phyloP scores from a whole-genome alignment of 1,140 invertebrate species.

The Armadillidium nasatum region DNA sequence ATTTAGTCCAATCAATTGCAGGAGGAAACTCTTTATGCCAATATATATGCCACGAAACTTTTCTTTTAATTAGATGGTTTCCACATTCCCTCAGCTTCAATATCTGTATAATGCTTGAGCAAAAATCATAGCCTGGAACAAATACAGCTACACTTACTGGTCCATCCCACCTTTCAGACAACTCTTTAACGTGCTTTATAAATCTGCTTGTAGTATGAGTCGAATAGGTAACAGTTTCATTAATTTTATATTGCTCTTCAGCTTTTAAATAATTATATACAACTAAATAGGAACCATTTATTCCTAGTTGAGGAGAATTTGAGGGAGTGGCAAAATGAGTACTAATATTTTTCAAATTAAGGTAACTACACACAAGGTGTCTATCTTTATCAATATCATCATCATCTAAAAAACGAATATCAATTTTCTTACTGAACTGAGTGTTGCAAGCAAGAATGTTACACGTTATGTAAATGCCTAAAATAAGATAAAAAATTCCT shows the following conservation, averaged over 20 bases:
- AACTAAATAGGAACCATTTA: conserved; percentile 58
- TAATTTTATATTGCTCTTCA: conserved; percentile 18
- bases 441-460: too few relatives aligned
- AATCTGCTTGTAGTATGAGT: conserved; percentile 71
- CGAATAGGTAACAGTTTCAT: conserved; percentile 58
- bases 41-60: conserved; percentile 65
- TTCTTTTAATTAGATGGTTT: conserved; percentile 64
- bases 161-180: conserved; percentile 67
- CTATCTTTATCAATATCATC: too few relatives aligned
- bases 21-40: conserved; percentile 54
- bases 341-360: too few relatives aligned
- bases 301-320: too few relatives aligned
- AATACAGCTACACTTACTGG: conserved; percentile 68
- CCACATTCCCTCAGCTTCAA: conserved; percentile 49
- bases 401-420: too few relatives aligned
- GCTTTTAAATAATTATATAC: conserved; percentile 59
- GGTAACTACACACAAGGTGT: too few relatives aligned
- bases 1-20: conserved; percentile 51
- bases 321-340: too few relatives aligned
- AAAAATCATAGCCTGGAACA: conserved; percentile 63
- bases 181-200: conserved; percentile 63
- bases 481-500: too few relatives aligned
- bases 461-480: too few relatives aligned
- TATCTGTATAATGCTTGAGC: conserved; percentile 59
- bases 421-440: too few relatives aligned